A percentile compares a stretch with the other conserved stretches of the same genome.
These are phyloP conservation scores for Andrena fulva DNA, from an alignment of 2,888 invertebrate species.

Conservation along the genomic window DNA sequence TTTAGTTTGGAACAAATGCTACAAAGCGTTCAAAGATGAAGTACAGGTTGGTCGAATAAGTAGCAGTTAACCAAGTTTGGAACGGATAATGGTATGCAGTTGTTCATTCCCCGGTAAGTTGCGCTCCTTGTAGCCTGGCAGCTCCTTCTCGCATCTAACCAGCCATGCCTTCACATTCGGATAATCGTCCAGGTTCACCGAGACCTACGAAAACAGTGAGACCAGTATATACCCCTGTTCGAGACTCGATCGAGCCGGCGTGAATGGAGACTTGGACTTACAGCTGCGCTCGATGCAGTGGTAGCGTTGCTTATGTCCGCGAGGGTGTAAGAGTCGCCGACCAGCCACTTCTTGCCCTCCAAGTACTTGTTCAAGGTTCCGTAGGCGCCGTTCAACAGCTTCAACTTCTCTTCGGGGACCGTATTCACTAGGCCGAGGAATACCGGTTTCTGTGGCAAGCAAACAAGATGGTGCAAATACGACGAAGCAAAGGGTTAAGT, in stretches of 20 bases:
- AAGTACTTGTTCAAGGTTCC: conserved; percentile 82
- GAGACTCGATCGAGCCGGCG: neutral
- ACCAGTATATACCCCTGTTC: neutral
- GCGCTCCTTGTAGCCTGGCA: conserved; percentile 85
- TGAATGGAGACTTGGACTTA: conserved; percentile 41
- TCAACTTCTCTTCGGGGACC: conserved; percentile 76
- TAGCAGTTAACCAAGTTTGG: neutral
- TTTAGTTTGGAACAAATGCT: too few species aligned
- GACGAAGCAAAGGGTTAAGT: neutral
- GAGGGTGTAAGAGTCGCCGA: conserved; percentile 72
- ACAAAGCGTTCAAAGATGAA: too few species aligned
- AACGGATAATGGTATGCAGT: neutral
- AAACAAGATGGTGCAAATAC: neutral
- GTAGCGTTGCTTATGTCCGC: conserved; percentile 74
- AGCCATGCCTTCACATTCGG: conserved; percentile 88
- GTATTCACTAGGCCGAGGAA: conserved; percentile 77
- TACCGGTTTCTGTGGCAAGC: conserved; percentile 76
- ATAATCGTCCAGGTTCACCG: conserved; percentile 79
- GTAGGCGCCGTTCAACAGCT: conserved; percentile 79
- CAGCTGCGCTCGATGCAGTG: conserved; percentile 51
- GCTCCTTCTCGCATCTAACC: conserved; percentile 85
- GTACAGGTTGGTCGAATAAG: neutral
- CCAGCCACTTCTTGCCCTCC: conserved; percentile 74
- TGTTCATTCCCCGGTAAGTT: conserved; percentile 58
- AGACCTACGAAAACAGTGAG: conserved; percentile 42